Conservation (phyloP, 2,113 vertebrate genomes). For the Egretta garzetta region DNA sequence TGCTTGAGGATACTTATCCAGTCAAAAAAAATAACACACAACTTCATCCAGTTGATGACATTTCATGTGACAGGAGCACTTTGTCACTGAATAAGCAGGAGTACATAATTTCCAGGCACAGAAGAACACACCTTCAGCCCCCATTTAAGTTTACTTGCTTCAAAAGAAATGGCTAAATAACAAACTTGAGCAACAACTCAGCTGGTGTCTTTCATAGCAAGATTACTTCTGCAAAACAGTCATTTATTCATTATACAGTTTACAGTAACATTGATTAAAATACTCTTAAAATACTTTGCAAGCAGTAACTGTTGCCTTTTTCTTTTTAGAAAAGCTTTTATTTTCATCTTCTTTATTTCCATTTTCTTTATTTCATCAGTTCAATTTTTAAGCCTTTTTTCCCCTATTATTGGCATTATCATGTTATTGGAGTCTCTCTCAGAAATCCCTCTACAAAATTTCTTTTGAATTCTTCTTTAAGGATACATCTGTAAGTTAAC, state of each 20-base stretch:
- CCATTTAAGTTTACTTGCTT: background rate
- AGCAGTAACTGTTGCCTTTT: background rate
- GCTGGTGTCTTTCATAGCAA: background rate
- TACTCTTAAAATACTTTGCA: background rate
- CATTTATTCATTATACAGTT: background rate
- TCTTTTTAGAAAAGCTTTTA: background rate
- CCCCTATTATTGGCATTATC: background rate
- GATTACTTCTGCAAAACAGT: background rate
- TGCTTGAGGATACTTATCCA: background rate
- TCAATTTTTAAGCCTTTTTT: background rate
- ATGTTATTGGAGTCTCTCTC: background rate
- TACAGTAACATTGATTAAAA: background rate
- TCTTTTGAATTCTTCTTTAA: background rate
- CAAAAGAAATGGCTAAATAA: conserved; percentile 39
- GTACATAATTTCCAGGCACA: background rate
- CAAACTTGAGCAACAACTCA: background rate
- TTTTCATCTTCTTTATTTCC: background rate
- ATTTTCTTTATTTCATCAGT: background rate
- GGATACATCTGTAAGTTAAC: background rate
- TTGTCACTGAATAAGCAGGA: background rate
- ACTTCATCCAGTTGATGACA: background rate
- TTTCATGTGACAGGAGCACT: background rate
- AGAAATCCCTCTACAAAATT: background rate
- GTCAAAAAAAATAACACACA: background rate
- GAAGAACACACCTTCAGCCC: conserved; percentile 4